Conservation (phyloP, 1,140 invertebrate species). For the Drosophila leontia region DNA sequence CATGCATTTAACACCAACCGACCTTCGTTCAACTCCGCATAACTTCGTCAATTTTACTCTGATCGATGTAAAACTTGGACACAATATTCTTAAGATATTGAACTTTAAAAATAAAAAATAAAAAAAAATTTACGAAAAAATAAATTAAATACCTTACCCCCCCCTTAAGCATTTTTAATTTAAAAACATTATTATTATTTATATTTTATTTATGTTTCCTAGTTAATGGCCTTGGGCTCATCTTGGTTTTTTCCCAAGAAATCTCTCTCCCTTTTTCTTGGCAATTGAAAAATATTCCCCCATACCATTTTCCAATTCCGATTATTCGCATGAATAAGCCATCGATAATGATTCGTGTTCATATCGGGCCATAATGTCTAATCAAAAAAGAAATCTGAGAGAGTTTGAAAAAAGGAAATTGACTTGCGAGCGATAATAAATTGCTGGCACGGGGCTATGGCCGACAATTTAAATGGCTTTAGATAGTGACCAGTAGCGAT, state of each 20-base stretch:
- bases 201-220: not conserved
- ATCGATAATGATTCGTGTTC: slow-evolving; percentile 11
- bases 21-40: too few species aligned
- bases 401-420: slow-evolving; percentile 17
- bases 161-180: not conserved
- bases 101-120: too few species aligned
- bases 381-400: slow-evolving; percentile 11
- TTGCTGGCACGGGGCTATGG: not conserved
- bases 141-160: too few species aligned
- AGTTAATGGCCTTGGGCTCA: not conserved
- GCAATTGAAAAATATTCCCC: slow-evolving; percentile 5
- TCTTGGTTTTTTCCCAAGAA: not conserved
- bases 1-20: too few species aligned
- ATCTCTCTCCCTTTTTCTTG: not conserved
- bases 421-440: slow-evolving; percentile 17
- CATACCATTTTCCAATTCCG: slow-evolving; percentile 4
- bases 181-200: not conserved
- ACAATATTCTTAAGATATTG: too few species aligned
- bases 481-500: slow-evolving; percentile 9
- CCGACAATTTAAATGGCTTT: slow-evolving; percentile 20
- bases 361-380: slow-evolving; percentile 12
- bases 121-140: too few species aligned
- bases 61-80: too few species aligned
- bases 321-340: slow-evolving; percentile 11
- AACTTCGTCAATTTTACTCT: too few species aligned